phyloP scores from a whole-genome alignment of 2,888 invertebrate genomes.

The Troides helena region DNA sequence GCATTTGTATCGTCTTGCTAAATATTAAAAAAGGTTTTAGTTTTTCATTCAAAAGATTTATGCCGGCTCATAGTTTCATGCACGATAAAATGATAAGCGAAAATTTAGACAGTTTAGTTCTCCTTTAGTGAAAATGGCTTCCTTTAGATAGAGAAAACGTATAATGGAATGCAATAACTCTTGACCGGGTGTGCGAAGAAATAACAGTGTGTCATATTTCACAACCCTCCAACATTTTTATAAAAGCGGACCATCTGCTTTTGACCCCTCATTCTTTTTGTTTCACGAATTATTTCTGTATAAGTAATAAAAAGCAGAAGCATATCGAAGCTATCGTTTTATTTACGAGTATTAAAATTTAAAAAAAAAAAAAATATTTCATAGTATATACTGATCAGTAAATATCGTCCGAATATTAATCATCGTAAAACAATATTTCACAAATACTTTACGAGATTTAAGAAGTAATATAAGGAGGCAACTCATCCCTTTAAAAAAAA shows the following conservation, averaged over 20 bases:
- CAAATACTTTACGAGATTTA: too few species aligned
- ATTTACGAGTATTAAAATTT: constrained; percentile 6
- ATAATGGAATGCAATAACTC: constrained; percentile 81
- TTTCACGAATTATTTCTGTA: constrained; percentile 76
- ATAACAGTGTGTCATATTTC: constrained; percentile 81
- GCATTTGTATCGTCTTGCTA: not conserved
- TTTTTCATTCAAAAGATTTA: constrained; percentile 33
- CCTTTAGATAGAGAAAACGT: constrained; percentile 79
- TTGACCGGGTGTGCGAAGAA: constrained; percentile 81
- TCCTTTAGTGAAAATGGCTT: constrained; percentile 78
- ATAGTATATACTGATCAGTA: too few species aligned
- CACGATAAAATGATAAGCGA: constrained; percentile 63
- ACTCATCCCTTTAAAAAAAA: too few species aligned
- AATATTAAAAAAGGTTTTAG: constrained; percentile 18
- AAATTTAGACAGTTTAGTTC: constrained; percentile 76
- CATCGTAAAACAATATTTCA: too few species aligned
- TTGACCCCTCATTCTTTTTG: constrained; percentile 80
- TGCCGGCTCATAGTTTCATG: constrained; percentile 39
- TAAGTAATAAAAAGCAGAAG: constrained; percentile 52
- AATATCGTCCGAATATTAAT: too few species aligned
- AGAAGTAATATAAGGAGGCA: too few species aligned
- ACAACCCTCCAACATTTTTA: constrained; percentile 81
- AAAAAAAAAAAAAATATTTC: not conserved
- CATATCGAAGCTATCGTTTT: constrained; percentile 18
- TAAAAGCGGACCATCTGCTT: constrained; percentile 80